A percentile compares a stretch with the other conserved stretches of the same genome.
Evolutionary conservation across 2,888 invertebrate species (phyloP).

Genomic region (Ophonus ardosiacus): DNA sequence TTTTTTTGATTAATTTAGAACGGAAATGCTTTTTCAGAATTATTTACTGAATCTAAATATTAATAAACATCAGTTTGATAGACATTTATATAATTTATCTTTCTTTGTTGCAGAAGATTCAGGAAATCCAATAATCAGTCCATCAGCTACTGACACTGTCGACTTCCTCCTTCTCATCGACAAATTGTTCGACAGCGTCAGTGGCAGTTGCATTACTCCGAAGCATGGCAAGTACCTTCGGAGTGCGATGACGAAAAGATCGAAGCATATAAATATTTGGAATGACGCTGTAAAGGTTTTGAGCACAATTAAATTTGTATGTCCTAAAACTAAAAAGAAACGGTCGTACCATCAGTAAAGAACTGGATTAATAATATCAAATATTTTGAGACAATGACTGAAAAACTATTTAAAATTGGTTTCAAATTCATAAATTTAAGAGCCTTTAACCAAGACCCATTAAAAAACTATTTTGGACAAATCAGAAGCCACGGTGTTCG

Average conservation of each 20-base stretch:
- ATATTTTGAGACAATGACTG: neutral
- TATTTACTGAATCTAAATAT: too few relatives aligned
- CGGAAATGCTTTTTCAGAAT: too few relatives aligned
- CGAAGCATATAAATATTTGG: neutral
- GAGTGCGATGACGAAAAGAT: too few relatives aligned
- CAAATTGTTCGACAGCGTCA: neutral
- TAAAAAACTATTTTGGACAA: conserved; percentile 1
- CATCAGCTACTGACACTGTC: neutral
- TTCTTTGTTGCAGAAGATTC: too few relatives aligned
- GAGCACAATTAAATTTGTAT: neutral
- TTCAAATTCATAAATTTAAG: conserved; percentile 4
- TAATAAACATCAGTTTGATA: too few relatives aligned
- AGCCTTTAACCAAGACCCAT: neutral
- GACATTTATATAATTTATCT: too few relatives aligned
- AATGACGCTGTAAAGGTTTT: conserved; percentile 7
- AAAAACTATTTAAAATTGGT: neutral
- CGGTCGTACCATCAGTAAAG: neutral
- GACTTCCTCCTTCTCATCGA: conserved; percentile 12
- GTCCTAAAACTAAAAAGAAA: neutral
- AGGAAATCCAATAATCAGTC: too few relatives aligned
- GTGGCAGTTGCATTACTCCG: neutral
- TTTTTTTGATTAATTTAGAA: too few relatives aligned
- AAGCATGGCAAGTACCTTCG: neutral
- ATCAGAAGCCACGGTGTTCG: conserved; percentile 3
- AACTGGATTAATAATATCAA: neutral